Conservation (phyloP, 2,797 vertebrate genomes). For the Trematomus bernacchii region DNA sequence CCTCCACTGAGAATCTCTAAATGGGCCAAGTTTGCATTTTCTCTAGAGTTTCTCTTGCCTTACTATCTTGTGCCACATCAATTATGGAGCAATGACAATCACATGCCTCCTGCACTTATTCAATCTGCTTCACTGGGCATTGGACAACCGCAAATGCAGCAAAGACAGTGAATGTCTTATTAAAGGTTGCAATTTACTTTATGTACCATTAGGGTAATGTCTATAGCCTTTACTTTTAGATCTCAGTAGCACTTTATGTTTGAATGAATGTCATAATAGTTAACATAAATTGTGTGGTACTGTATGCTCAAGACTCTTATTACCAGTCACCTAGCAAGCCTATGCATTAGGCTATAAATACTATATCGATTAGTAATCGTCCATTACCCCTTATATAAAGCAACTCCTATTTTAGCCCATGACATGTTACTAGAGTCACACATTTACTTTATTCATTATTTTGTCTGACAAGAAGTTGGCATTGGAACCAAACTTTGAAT, state of each 20-base stretch:
- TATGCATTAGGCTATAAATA: slow-evolving; percentile 31
- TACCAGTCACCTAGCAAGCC: neutral
- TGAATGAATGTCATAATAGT: neutral
- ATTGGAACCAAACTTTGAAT: neutral
- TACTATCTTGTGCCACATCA: slow-evolving; percentile 77
- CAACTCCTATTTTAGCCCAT: neutral
- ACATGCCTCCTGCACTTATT: slow-evolving; percentile 72
- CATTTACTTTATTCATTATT: neutral
- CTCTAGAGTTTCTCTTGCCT: slow-evolving; percentile 68
- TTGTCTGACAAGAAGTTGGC: too few relatives aligned
- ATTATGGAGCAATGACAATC: slow-evolving; percentile 79
- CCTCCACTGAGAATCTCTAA: slow-evolving; percentile 74
- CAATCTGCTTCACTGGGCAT: slow-evolving; percentile 65
- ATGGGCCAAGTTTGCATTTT: slow-evolving; percentile 79
- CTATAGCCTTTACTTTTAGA: neutral
- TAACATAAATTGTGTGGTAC: neutral
- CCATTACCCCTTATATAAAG: slow-evolving; percentile 3
- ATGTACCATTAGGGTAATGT: slow-evolving; percentile 16
- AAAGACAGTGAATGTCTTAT: slow-evolving; percentile 21
- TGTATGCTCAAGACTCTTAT: slow-evolving; percentile 5
- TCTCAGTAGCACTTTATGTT: neutral
- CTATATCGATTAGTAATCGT: slow-evolving; percentile 10
- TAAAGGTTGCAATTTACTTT: slow-evolving; percentile 17
- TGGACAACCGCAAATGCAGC: slow-evolving; percentile 28
- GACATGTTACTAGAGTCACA: too few relatives aligned